Evolutionary conservation across 2,888 invertebrate species (phyloP), one percentile per base, ranked within the genome.

Genomic region (Idaea straminata): DNA sequence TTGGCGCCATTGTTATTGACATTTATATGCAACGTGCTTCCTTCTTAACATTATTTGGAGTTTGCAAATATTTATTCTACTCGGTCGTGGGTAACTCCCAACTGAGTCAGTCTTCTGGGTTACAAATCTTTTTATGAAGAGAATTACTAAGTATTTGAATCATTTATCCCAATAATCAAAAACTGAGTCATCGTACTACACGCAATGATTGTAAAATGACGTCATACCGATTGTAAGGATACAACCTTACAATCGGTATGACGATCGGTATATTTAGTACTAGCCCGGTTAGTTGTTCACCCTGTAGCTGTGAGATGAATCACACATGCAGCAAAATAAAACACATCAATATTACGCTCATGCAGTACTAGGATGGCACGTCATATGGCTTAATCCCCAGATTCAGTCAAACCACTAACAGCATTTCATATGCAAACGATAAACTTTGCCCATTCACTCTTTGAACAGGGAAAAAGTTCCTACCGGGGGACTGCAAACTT

Each of bases 401-500:
- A 47, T 47, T 47, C 47, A 47, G 47, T 47, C 72, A 75, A 77
- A 77, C 78, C 69, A 75, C 79, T 83, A 83, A 83, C 80, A 82
- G 77, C 79, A 84, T 85, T 86, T 83, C 78, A 82, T 82, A 85
- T 84, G 83, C 86, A 84, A 86, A 83, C 80, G 77, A 77, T 77
- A 77, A 84, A 80, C 77, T 79, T 77, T 69, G 74, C 70, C 77
- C 73, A 72, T 74, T 76, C 72, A 78, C 69, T 83, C 82, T 85
- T 85, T 84, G 80, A 79, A 79, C 80, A 81, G 79, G 77, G 76
- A 70, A 78, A 81, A 84, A 84, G 77, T 82, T 83, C 80, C 75
- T 75, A 75, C 70, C 73, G 66, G 79, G 81, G 81, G 80, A 80
- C 69, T 69, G 64, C 70, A 75, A 83, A 78, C 76, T 82, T 78